Base-by-base conservation (phyloP, 1,140 invertebrate species). In the Drosophila eugracilis region DNA sequence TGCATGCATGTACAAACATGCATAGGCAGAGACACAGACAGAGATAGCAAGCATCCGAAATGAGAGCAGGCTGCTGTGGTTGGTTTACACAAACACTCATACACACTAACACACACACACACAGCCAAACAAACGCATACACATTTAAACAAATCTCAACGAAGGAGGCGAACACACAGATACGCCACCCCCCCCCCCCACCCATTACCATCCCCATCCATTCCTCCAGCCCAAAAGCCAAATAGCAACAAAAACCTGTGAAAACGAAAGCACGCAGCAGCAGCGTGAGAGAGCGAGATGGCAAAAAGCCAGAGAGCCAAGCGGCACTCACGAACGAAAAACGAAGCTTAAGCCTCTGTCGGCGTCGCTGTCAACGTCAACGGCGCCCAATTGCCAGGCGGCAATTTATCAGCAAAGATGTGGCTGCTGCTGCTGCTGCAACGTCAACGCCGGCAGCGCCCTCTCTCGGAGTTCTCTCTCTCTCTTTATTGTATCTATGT, bases 401-500 rank as follows among this genome's bases (percentile, higher is more conserved):
- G 80, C 75, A 75, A 85, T 78, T 84, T 84, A 78, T 75, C 79
- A 84, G 74, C 48, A 50, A 42, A 45, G 59, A 48, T 52, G 63
- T 63, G 19, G 52, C 58, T 37, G 15, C 55, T 77, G 55, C 57
- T 78, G 55, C 57, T 60, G 54, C 32, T 28, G 49, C 63, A 44
- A 58, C 74, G 63, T 72, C 50, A 50, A 58, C 78, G 55, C 30
- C 45, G 55, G 34, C 77, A 55, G 48, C 15, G 17, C 48, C 15
- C 59, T 48, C 54, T 22, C 41, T 49, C 48, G 57, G 69, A 30
- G 36, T 52, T n/a, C n/a, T n/a, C n/a, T n/a, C n/a, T n/a, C n/a
- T n/a, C n/a, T n/a, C n/a, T n/a, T n/a, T n/a, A n/a, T n/a, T 37
- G 39, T 86, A 80, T 86, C 81, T 79, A 73, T 86, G 81, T 80